These are phyloP conservation scores for Apoderus coryli DNA, from an alignment of 2,888 invertebrate species.

Conservation along the genomic window DNA sequence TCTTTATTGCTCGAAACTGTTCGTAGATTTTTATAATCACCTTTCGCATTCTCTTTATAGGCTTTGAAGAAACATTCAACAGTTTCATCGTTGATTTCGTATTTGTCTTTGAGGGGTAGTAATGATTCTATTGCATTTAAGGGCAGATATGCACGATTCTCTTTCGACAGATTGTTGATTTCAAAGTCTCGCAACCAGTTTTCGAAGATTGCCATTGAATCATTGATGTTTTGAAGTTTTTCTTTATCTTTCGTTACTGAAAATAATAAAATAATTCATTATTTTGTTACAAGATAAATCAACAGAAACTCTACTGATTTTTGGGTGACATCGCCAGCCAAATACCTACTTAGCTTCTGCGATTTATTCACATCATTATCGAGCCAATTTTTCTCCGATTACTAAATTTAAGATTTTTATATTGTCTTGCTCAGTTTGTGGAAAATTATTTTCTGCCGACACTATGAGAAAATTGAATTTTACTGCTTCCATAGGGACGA, in stretches of 20 bases:
- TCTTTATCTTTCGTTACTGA: conserved; percentile 61
- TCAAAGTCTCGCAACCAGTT: conserved; percentile 63
- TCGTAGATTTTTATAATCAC: conserved; percentile 59
- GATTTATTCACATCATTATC: too few species aligned
- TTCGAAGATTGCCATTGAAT: conserved; percentile 55
- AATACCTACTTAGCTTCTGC: too few species aligned
- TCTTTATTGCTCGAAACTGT: conserved; percentile 42
- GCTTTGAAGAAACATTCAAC: conserved; percentile 44
- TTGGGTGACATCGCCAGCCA: too few species aligned
- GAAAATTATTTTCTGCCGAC: too few species aligned
- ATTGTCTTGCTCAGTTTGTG: too few species aligned
- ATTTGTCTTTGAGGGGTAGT: conserved; percentile 37
- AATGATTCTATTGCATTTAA: conserved; percentile 43
- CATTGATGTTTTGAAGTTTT: conserved; percentile 59
- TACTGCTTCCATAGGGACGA: too few species aligned
- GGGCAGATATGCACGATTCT: conserved; percentile 55
- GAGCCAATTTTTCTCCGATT: too few species aligned
- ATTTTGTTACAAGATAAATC: too few species aligned
- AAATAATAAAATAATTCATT: too few species aligned
- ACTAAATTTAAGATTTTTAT: too few species aligned
- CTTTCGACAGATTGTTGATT: conserved; percentile 45
- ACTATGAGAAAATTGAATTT: too few species aligned
- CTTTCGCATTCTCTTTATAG: conserved; percentile 45
- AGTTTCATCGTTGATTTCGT: conserved; percentile 34
- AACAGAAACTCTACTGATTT: too few species aligned